Evolutionary conservation across 1,140 invertebrate genomes (phyloP), one percentile per base, ranked within the genome.

Genomic region (Probaryconus sp.): DNA sequence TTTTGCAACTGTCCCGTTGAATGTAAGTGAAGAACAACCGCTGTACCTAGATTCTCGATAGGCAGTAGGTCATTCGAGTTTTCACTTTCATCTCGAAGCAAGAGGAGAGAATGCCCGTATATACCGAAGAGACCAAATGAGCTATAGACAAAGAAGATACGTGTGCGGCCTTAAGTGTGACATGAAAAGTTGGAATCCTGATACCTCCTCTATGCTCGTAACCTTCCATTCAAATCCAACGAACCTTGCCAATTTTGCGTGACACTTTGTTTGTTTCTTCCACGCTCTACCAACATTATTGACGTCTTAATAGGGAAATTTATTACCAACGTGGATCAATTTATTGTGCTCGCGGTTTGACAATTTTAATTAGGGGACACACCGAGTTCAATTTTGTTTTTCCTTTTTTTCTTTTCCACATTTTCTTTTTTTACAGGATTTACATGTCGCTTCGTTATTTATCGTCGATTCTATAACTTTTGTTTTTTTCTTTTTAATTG

Each of bases 41-140:
- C 26, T 17, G 79, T 82, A 85, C 85, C 86, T 84, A 87, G 85
- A 85, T 87, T 86, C 83, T 76, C 79, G 78, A 76, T 70, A 84
- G 80, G 73, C 79, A 87, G 84, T 85, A 85, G 85, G 86, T 86
- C 86, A 86, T 84, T 80, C 72, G 78, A 81, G 80, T 87, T 87
- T 86, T 86, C 86, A 87, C 86, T 87, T 86, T 87, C 85, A 87
- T 86, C 79, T 72, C 73, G 56, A 53, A 53, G 78, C 67, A n/a
- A n/a, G n/a, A n/a, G 69, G 43, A 80, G 82, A 79, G 81, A 81
- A 83, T 82, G 79, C 51, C 76, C 80, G 60, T 64, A n/a, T n/a
- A 61, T 72, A 31, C 67, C 47, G 17, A 48, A 31, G 40, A 26
- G 56, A 53, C 47, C 70, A 53, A 47, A 70, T 74, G 63, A 47